These are phyloP conservation scores for Cecropterus lyciades DNA, from an alignment of 1,140 invertebrate species.

Conservation along the genomic window DNA sequence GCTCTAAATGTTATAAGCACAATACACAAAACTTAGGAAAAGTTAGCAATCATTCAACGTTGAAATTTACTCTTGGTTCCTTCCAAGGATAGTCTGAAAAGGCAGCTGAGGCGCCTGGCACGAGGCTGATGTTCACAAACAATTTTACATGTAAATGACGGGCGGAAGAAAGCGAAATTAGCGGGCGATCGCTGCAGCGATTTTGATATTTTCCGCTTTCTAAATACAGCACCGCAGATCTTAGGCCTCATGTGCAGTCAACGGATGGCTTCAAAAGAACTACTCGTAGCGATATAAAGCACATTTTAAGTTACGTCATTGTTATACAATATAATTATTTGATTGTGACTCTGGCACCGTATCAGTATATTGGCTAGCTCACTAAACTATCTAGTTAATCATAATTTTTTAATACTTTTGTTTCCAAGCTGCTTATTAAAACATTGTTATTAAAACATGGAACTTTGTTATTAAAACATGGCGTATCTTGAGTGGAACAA, in stretches of 20 bases:
- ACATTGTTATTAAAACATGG: no score
- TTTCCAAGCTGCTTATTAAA: no score
- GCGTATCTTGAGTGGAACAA: no score
- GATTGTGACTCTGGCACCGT: no score
- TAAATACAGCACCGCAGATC: slow-evolving; percentile 50
- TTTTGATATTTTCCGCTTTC: slow-evolving; percentile 75
- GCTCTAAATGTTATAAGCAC: slow-evolving; percentile 1
- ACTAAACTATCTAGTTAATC: no score
- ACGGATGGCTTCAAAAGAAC: slow-evolving; percentile 18
- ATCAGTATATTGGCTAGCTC: no score
- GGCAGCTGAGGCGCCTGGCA: slow-evolving; percentile 2
- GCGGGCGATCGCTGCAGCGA: slow-evolving; percentile 49
- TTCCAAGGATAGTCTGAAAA: slow-evolving; percentile 7
- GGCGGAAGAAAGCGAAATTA: slow-evolving; percentile 69
- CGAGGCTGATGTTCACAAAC: slow-evolving; percentile 26
- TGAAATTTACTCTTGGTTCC: slow-evolving; percentile 10
- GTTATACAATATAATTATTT: no score
- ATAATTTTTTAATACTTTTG: no score
- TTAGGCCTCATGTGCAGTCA: slow-evolving; percentile 37
- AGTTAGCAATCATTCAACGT: background rate
- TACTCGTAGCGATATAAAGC: background rate
- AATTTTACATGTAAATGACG: slow-evolving; percentile 59
- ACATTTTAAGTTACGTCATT: no score
- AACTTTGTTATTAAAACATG: no score
- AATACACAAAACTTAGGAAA: background rate